These are phyloP conservation scores for Poeciliopsis retropinna DNA, from an alignment of 2,113 vertebrate genomes.

Conservation along the genomic window DNA sequence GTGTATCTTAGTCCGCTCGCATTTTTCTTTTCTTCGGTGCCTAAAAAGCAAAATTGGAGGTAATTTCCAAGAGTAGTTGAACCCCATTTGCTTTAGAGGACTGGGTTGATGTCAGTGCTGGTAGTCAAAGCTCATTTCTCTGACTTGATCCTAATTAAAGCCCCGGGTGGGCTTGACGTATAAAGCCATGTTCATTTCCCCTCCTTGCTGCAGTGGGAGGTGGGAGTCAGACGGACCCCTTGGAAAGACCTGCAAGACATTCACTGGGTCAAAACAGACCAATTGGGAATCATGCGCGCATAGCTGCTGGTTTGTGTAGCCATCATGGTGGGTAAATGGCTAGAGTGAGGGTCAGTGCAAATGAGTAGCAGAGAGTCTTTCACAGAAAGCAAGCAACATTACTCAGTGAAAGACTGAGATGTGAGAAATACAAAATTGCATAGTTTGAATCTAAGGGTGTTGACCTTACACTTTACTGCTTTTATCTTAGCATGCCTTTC, in stretches of 20 bases:
- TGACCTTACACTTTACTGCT: conserved; percentile 15
- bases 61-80: conserved; percentile 21
- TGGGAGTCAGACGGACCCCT: conserved; percentile 54
- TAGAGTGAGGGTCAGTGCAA: conserved; percentile 37
- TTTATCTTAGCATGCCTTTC: conserved; percentile 1
- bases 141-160: conserved; percentile 72
- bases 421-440: not conserved
- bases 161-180: conserved; percentile 56
- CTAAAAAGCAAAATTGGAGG: conserved; percentile 15
- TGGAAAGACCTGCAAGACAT: conserved; percentile 50
- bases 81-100: conserved; percentile 23
- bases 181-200: conserved; percentile 69
- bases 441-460: conserved; percentile 11
- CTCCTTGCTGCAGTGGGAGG: conserved; percentile 41
- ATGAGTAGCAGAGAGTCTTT: conserved; percentile 12
- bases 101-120: conserved; percentile 24
- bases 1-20: not conserved
- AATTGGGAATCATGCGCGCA: conserved; percentile 44
- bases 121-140: conserved; percentile 33
- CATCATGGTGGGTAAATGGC: conserved; percentile 36
- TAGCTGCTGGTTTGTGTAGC: conserved; percentile 56
- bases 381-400: conserved; percentile 10
- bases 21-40: not conserved
- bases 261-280: conserved; percentile 26
- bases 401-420: not conserved